Conservation (phyloP, 1,140 invertebrate species). For the Atta texana region DNA sequence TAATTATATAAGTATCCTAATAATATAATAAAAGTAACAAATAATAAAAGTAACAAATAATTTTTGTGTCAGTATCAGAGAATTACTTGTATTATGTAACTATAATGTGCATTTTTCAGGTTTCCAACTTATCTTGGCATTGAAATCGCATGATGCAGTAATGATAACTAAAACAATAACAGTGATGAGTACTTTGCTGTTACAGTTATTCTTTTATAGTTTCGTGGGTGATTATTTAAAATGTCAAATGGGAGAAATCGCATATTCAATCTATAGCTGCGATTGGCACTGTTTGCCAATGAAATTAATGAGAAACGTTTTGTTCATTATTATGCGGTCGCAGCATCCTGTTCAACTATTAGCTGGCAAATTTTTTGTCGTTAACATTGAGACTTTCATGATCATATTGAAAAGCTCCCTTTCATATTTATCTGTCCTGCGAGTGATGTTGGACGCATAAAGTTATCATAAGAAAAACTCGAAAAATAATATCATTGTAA, state of each 20-base stretch:
- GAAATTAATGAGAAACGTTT: conserved; percentile 9
- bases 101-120: conserved; percentile 20
- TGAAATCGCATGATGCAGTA: background rate
- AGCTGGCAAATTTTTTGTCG: conserved; percentile 35
- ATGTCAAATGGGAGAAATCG: conserved; percentile 49
- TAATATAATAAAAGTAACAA: background rate
- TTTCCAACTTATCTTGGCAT: conserved; percentile 57
- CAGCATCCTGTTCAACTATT: conserved; percentile 16
- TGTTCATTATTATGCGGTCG: conserved; percentile 31
- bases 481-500: background rate
- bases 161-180: conserved; percentile 29
- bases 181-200: background rate
- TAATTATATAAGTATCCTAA: background rate
- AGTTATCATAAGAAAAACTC: background rate
- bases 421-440: conserved; percentile 63
- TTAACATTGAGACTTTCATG: conserved; percentile 62
- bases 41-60: background rate
- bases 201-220: conserved; percentile 54
- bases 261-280: background rate
- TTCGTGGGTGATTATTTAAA: conserved; percentile 62
- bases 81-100: background rate
- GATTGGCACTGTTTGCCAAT: conserved; percentile 37
- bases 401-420: conserved; percentile 58
- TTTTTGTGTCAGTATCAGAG: background rate
- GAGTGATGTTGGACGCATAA: conserved; percentile 54